phyloP scores from a whole-genome alignment of 2,888 invertebrate genomes.

The Siphonodentalium dalli region DNA sequence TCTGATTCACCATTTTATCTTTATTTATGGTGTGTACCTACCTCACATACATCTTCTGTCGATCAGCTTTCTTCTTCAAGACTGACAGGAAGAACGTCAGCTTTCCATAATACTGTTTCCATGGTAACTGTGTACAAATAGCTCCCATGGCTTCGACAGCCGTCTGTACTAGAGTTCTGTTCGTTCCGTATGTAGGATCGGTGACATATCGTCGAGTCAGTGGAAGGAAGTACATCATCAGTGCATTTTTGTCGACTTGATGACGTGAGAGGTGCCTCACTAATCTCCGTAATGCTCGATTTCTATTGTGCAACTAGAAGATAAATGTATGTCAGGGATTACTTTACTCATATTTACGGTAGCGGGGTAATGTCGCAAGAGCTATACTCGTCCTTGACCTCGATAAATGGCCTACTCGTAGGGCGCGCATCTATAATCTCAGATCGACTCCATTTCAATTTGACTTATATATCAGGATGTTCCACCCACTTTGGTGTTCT shows the following conservation, averaged over 20 bases:
- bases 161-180: slow-evolving; percentile 76
- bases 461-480: too few species aligned
- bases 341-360: too few species aligned
- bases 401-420: too few species aligned
- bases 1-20: too few species aligned
- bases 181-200: slow-evolving; percentile 77
- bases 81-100: slow-evolving; percentile 82
- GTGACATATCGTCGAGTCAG: slow-evolving; percentile 82
- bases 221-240: slow-evolving; percentile 87
- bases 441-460: too few species aligned
- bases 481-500: too few species aligned
- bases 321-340: too few species aligned
- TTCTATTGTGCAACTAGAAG: slow-evolving; percentile 84
- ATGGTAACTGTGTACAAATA: slow-evolving; percentile 81
- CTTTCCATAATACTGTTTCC: slow-evolving; percentile 87
- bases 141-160: slow-evolving; percentile 82
- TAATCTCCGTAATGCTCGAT: slow-evolving; percentile 78
- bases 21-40: slow-evolving; percentile 33
- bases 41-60: slow-evolving; percentile 82
- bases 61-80: slow-evolving; percentile 75
- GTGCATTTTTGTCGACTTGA: slow-evolving; percentile 66
- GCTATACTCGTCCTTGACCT: too few species aligned
- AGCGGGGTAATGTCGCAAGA: too few species aligned
- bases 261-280: slow-evolving; percentile 57
- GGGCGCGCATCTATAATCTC: too few species aligned